Evolutionary conservation across 1,140 invertebrate genomes (phyloP), one percentile per base, ranked within the genome.

Genomic region (Lucilia sericata): DNA sequence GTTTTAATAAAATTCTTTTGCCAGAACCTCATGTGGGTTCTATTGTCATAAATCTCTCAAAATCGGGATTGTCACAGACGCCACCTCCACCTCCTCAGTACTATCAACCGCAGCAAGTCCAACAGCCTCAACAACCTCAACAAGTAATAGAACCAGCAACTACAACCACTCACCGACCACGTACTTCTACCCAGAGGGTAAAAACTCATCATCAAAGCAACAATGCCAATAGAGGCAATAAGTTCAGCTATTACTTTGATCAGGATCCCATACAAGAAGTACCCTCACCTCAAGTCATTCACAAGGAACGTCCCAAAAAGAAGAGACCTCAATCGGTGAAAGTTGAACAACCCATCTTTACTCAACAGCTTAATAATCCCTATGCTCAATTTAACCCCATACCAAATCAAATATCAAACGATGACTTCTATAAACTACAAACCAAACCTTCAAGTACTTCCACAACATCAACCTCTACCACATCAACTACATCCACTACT

Each of bases 21-120:
- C 96, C 96, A 1, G 94, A 95, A 0, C 96, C 96, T 2, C 96
- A 97, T 89, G 96, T 97, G 5, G 96, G 96, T 4, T 96, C 96
- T 1, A 95, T 97, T 14, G 95, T 97, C 2, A 92, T 97, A 2
- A 95, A 94, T 86, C 83, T 88, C 2, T 86, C 86, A 21, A 90
- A 89, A 85, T 87, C 88, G 17, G 82, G 19, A 17, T 60, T 14
- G 21, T 74, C 2, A 19, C 34, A 19, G 8, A 83, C 25, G 8
- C 60, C 84, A 85, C 3, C 76, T 86, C 0, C 85, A 10, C 74
- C 82, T 12, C 85, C 87, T 13, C 81, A 85, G 0, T 76, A 83
- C 12, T 17, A 80, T 14, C 84, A 86, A 49, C 84, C 47, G 14
- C 86, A 30, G 25, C 25, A 30, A 30, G 1, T 2, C 25, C 25